These are phyloP conservation scores for Erythrocercus mccallii DNA, from an alignment of 2,113 vertebrate genomes.

Conservation along the genomic window DNA sequence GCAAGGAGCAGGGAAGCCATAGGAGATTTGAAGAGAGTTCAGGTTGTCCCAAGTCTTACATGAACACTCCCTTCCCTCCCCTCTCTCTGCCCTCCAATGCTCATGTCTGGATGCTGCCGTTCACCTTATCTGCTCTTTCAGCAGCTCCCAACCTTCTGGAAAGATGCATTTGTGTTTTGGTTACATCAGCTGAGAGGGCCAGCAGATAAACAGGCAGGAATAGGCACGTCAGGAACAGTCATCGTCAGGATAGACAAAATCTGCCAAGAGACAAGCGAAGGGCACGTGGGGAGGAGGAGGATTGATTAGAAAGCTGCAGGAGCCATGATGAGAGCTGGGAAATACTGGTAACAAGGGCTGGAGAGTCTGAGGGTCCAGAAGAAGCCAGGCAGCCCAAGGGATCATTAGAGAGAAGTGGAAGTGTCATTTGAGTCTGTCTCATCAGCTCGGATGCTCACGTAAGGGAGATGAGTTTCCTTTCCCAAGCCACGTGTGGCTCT, in stretches of 20 bases:
- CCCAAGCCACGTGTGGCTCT: not conserved
- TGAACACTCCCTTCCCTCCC: not conserved
- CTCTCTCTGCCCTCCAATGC: not conserved
- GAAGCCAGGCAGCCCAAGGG: not conserved
- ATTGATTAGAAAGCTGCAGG: not conserved
- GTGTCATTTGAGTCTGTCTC: not conserved
- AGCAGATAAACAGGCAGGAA: slow-evolving; percentile 11
- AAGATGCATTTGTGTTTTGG: not conserved
- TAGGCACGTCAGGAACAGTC: slow-evolving; percentile 8
- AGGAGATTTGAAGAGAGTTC: not conserved
- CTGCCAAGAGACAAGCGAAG: fast-evolving
- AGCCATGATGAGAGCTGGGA: not conserved
- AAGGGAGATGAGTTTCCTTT: not conserved
- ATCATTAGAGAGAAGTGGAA: not conserved
- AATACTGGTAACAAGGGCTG: not conserved
- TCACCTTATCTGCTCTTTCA: slow-evolving; percentile 13
- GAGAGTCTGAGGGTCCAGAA: not conserved
- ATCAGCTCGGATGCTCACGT: not conserved
- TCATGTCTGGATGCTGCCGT: not conserved
- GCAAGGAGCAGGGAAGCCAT: not conserved
- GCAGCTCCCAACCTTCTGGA: not conserved
- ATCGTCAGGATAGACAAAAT: not conserved
- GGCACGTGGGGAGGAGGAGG: not conserved
- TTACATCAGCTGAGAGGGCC: not conserved
- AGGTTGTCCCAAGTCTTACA: not conserved